Conservation (phyloP, 2,113 vertebrate genomes). For the Motacilla alba region DNA sequence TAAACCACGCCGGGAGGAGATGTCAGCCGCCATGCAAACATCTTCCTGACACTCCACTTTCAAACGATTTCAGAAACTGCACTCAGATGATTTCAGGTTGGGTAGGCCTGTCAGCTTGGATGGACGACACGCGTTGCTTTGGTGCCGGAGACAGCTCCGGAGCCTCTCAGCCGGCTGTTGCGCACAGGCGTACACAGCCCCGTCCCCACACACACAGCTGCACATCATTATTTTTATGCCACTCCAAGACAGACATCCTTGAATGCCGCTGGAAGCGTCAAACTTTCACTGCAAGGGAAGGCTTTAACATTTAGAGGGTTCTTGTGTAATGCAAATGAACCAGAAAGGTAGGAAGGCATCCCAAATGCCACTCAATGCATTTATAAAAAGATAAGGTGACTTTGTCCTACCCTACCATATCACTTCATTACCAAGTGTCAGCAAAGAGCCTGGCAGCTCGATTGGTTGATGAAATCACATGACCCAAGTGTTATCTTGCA, state of each 20-base stretch:
- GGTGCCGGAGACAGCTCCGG: slow-evolving; percentile 24
- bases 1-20: slow-evolving; percentile 69
- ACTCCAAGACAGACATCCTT: slow-evolving; percentile 19
- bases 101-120: slow-evolving; percentile 68
- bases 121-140: slow-evolving; percentile 30
- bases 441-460: neutral
- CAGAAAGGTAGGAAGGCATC: slow-evolving; percentile 24
- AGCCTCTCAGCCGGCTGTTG: slow-evolving; percentile 25
- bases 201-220: neutral
- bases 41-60: slow-evolving; percentile 74
- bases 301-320: slow-evolving; percentile 54
- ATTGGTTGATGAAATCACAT: slow-evolving; percentile 63
- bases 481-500: slow-evolving; percentile 48
- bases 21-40: slow-evolving; percentile 68
- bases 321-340: slow-evolving; percentile 53
- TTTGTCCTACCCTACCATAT: slow-evolving; percentile 35
- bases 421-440: slow-evolving; percentile 58
- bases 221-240: slow-evolving; percentile 57
- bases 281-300: slow-evolving; percentile 25
- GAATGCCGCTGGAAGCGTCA: neutral
- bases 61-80: slow-evolving; percentile 68
- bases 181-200: neutral
- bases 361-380: slow-evolving; percentile 55
- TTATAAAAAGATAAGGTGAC: slow-evolving; percentile 58
- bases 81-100: slow-evolving; percentile 75